These are phyloP conservation scores for Drosophila micromelanica DNA, from an alignment of 1,140 invertebrate species.

Conservation along the genomic window DNA sequence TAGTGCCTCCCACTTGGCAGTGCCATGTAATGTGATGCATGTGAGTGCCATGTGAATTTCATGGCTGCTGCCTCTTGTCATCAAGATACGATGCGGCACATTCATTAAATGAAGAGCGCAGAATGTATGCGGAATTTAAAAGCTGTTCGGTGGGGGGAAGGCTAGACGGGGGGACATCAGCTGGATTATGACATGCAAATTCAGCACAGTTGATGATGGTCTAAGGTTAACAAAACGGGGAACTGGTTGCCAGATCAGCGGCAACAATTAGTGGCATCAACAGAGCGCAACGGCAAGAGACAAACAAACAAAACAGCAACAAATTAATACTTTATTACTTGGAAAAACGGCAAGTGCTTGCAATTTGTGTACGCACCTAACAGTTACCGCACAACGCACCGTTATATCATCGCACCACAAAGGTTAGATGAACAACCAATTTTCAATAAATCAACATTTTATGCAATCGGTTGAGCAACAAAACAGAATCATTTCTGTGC, in stretches of 20 bases:
- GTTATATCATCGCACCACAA: conserved; percentile 62
- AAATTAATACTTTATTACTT: conserved; percentile 43
- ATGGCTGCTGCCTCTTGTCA: conserved; percentile 53
- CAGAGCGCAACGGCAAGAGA: conserved; percentile 33
- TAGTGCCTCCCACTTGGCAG: conserved; percentile 1
- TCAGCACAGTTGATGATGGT: neutral
- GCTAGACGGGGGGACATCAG: neutral
- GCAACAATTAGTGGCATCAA: conserved; percentile 22
- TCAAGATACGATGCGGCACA: conserved; percentile 59
- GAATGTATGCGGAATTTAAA: conserved; percentile 25
- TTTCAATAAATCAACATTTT: conserved; percentile 10
- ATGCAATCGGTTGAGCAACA: conserved; percentile 22
- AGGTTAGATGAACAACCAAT: conserved; percentile 68
- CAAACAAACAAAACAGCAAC: neutral
- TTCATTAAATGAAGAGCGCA: conserved; percentile 49
- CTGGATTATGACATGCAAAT: conserved; percentile 38
- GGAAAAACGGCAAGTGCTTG: conserved; percentile 39
- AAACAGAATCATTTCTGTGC: no score
- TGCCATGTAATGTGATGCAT: neutral
- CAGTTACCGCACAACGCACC: conserved; percentile 7
- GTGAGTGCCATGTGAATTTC: conserved; percentile 43
- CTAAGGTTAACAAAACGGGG: conserved; percentile 17
- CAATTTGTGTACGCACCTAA: conserved; percentile 28
- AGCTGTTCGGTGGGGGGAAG: neutral
- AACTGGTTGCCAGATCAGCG: neutral